Conservation (phyloP, 2,797 vertebrate species). For the Jordanella pulchra region DNA sequence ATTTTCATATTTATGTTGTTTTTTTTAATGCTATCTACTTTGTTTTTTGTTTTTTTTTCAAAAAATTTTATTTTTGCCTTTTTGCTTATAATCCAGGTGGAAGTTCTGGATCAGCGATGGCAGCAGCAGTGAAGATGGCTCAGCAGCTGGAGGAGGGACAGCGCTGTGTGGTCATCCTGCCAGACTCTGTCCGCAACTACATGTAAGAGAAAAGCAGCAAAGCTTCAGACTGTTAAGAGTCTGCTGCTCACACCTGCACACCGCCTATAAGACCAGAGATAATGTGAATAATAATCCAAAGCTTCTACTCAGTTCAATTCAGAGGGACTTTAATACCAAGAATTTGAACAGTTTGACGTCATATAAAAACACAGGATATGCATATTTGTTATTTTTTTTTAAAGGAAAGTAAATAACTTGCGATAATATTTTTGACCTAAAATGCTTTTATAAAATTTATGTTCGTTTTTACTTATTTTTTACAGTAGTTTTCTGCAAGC, state of each 20-base stretch:
- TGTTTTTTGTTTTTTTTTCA: too few relatives aligned
- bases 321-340: not conserved
- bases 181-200: constrained; percentile 92
- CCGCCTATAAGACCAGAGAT: not conserved
- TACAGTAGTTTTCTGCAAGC: not conserved
- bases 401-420: not conserved
- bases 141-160: constrained; percentile 87
- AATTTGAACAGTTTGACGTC: not conserved
- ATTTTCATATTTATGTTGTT: not conserved
- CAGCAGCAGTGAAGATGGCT: constrained; percentile 84
- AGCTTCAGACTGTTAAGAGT: not conserved
- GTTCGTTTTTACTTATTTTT: not conserved
- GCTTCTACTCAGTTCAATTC: not conserved
- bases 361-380: not conserved
- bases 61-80: not conserved
- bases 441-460: not conserved
- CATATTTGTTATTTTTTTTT: not conserved
- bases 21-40: not conserved
- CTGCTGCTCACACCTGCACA: not conserved
- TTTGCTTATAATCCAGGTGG: constrained; percentile 78
- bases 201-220: constrained; percentile 74
- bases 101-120: constrained; percentile 88
- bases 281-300: not conserved
- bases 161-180: constrained; percentile 90
- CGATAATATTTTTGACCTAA: not conserved